Base-by-base conservation (phyloP, 1,140 invertebrate species). In the Orussus abietinus region DNA sequence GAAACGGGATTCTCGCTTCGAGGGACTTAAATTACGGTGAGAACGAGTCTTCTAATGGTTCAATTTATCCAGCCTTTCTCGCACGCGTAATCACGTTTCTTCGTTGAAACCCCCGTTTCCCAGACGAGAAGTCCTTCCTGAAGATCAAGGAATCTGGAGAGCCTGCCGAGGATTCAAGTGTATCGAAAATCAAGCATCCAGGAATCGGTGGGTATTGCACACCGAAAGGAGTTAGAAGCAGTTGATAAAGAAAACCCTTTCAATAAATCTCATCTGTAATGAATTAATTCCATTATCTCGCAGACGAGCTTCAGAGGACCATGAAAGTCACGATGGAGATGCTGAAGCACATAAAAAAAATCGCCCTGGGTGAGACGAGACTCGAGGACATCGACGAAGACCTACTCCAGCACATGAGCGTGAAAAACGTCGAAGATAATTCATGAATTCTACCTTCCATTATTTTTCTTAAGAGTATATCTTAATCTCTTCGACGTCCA, bases 271-370 rank as follows among this genome's bases (percentile, higher is more conserved):
- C 20, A 20, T 12, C 5, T 41, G 5, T 6, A 18, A 20, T 1
- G 6, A 7, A 36, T 43, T 26, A 17, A 6, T n/a, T 44, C 26
- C 26, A 9, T n/a, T 3, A 9, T 25, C 29, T 50, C 41, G 6
- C 31, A 55, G 52, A 26, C 20, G 37, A 48, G 36, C 22, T 55
- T 20, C 43, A 51, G 29, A 31, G 34, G 9, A 51, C 43, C 11
- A 42, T 51, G 11, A 28, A 46, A 12, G 20, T 20, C 6, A 51
- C 52, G 3, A 34, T 48, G 10, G n/a, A 42, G 6, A 47, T 51
- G 20, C 25, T 55, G 34, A 22, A 41, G 10, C 42, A 49, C 29
- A 31, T 45, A 18, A 51, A 49, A 6, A 51, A 55, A 40, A 49
- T 55, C 37, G 17, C 34, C 5, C 26, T 29, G 11, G 26, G 13